Conservation (phyloP, 2,113 vertebrate species). For the Columba janthina region DNA sequence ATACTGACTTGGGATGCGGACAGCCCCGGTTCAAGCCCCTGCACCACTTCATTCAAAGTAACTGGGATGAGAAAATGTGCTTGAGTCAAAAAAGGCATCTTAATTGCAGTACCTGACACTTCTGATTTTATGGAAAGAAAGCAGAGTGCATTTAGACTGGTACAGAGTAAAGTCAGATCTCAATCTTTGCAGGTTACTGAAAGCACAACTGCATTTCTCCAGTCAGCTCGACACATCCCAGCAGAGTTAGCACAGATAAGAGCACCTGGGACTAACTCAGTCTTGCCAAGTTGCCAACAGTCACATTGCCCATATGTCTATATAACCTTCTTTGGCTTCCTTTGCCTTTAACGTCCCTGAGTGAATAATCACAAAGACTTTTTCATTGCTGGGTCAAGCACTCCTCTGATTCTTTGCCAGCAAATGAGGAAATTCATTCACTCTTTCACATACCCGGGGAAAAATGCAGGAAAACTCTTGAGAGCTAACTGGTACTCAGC, state of each 20-base stretch:
- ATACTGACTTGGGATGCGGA: neutral
- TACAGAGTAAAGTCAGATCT: neutral
- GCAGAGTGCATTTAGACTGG: neutral
- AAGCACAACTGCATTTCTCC: neutral
- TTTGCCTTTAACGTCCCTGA: neutral
- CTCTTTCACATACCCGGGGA: neutral
- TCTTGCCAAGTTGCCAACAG: neutral
- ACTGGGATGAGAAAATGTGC: neutral
- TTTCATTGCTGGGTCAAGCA: neutral
- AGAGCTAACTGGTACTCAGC: neutral
- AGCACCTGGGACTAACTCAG: neutral
- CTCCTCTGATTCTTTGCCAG: neutral
- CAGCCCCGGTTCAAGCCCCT: neutral
- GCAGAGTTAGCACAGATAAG: neutral
- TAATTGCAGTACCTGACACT: neutral
- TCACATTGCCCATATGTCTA: neutral
- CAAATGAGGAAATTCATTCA: neutral
- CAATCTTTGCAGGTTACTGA: neutral
- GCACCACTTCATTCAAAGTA: neutral
- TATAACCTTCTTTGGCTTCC: neutral
- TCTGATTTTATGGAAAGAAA: neutral
- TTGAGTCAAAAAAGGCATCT: neutral
- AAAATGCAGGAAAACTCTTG: neutral
- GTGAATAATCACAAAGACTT: neutral
- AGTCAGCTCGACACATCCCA: neutral